Evolutionary conservation across 1,140 invertebrate species (phyloP).

Genomic region (Euschistus heros): DNA sequence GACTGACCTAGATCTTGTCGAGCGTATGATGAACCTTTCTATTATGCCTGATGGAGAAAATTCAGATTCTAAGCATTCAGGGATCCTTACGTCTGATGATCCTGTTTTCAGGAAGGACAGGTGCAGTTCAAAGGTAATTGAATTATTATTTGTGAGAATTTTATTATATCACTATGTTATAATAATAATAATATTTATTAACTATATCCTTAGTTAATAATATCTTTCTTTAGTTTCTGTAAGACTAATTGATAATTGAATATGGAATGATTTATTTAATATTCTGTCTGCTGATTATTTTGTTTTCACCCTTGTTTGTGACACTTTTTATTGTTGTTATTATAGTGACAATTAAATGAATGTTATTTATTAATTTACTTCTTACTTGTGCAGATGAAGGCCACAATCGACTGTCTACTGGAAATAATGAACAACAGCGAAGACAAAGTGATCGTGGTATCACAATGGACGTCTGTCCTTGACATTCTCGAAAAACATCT

Average conservation of each 20-base stretch:
- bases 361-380: too few species aligned
- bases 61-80: conserved; percentile 33
- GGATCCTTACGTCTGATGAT: conserved; percentile 50
- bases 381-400: conserved; percentile 39
- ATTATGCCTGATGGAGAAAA: conserved; percentile 28
- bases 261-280: too few species aligned
- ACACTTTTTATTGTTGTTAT: too few species aligned
- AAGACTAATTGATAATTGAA: too few species aligned
- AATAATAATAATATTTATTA: too few species aligned
- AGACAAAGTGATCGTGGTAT: conserved; percentile 77
- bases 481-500: conserved; percentile 54
- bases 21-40: conserved; percentile 34
- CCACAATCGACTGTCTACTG: conserved; percentile 46
- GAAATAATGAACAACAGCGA: conserved; percentile 39
- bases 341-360: too few species aligned
- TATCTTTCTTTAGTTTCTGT: too few species aligned
- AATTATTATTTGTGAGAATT: too few species aligned
- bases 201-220: too few species aligned
- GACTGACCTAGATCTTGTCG: conserved; percentile 45
- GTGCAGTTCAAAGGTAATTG: conserved; percentile 47
- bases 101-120: conserved; percentile 51
- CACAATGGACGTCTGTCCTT: conserved; percentile 74
- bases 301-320: too few species aligned
- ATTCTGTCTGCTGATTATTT: too few species aligned
- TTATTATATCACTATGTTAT: too few species aligned